Evolutionary conservation across 2,888 invertebrate genomes (phyloP).

Genomic region (Lithophane leautieri): DNA sequence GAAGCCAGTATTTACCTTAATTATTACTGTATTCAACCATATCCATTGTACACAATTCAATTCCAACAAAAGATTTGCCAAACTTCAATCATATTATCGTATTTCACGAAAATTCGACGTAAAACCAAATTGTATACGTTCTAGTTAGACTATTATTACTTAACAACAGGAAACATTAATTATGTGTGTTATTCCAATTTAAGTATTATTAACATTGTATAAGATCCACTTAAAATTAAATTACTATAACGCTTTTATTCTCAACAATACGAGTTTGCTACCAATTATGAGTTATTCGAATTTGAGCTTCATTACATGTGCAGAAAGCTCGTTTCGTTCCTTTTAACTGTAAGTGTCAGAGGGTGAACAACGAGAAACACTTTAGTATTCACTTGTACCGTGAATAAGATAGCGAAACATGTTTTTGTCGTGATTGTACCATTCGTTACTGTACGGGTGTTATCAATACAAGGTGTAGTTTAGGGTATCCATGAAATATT

Average conservation of each 20-base stretch:
- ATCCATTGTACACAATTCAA: not conserved
- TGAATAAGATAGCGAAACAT: slow-evolving; percentile 58
- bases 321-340: slow-evolving; percentile 26
- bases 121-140: slow-evolving; percentile 22
- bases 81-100: slow-evolving; percentile 21
- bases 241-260: slow-evolving; percentile 29
- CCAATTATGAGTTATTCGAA: slow-evolving; percentile 9
- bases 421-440: slow-evolving; percentile 62
- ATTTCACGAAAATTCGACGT: slow-evolving; percentile 17
- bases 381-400: slow-evolving; percentile 56
- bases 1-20: not conserved
- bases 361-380: slow-evolving; percentile 49
- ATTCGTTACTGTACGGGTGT: slow-evolving; percentile 56
- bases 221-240: slow-evolving; percentile 41
- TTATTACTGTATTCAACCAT: not conserved
- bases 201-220: slow-evolving; percentile 17
- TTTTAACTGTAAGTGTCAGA: slow-evolving; percentile 8
- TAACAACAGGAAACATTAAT: slow-evolving; percentile 36
- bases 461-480: slow-evolving; percentile 58
- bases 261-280: slow-evolving; percentile 29
- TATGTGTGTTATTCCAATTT: slow-evolving; percentile 27
- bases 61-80: slow-evolving; percentile 13
- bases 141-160: slow-evolving; percentile 17
- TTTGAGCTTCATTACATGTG: slow-evolving; percentile 30
- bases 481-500: slow-evolving; percentile 52